Base-by-base conservation (phyloP, 2,113 vertebrate species). In the Nettapus auritus region DNA sequence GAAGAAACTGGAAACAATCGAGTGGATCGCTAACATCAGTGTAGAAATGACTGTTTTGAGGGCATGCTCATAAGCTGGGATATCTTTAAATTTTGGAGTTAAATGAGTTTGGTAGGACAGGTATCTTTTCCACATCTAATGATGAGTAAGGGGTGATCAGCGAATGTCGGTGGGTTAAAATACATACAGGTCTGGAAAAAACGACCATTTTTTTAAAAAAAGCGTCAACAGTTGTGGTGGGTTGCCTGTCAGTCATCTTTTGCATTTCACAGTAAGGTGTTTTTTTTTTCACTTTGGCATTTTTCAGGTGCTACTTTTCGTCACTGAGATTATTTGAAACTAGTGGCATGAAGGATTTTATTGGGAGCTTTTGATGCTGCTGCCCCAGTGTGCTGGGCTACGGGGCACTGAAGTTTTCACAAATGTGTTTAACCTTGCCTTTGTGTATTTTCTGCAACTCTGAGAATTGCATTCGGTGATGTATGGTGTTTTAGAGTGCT, bases 311-410 rank as follows among this genome's bases (percentile, higher is more conserved):
- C 48, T 57, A 2, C 25, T 6, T 77, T 29, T 66, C 46, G 21
- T 38, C 28, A 9, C 33, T 48, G 38, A 3, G 29, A 38, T 33
- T 18, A 1, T 68, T 59, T 67, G 64, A 44, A 56, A 13, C 36
- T 21, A 1, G 0, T 31, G 34, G 25, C 1, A 0, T 23, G 20
- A 26, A 50, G 33, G 67, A n/a, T 6, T 77, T 55, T 83, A 25
- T 11, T 53, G 68, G 55, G 55, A 73, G 38, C 46, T 42, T 70
- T 31, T 68, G 50, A 2, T 85, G 70, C 53, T 40, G 2, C 66
- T 62, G 28, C 64, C 59, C 42, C 11, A 42, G 34, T 71, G 15
- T 20, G 13, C 63, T 48, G 82, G 76, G 40, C 44, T 53, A 1
- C 33, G 8, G 21, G 2, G 6, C 55, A 16, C 40, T 50, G 11